Evolutionary conservation across 1,140 invertebrate genomes (phyloP).

Genomic region (Lamellibrachia luymesi): DNA sequence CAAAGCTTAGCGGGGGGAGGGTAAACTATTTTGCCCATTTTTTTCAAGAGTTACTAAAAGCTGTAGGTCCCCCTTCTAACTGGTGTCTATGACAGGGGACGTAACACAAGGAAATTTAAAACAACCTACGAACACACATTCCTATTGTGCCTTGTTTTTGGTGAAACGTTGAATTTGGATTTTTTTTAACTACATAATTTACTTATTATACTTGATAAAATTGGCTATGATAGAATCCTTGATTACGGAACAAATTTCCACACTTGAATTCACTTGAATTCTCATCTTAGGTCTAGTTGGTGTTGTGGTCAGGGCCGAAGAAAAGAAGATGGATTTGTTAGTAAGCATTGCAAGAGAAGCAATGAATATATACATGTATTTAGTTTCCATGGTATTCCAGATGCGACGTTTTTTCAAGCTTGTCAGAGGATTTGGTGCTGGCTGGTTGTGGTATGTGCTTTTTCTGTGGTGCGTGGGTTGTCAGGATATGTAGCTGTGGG

Average conservation of each 20-base stretch:
- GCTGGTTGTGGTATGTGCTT: neutral
- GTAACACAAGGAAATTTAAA: no score
- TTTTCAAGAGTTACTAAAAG: no score
- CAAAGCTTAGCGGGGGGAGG: no score
- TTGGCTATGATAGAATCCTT: neutral
- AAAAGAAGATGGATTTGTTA: neutral
- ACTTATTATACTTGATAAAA: neutral
- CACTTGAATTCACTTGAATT: neutral
- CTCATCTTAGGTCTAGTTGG: neutral
- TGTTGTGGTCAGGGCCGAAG: neutral
- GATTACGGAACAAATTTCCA: neutral
- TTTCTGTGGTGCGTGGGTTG: neutral
- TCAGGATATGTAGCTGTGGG: no score
- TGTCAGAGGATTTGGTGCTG: neutral
- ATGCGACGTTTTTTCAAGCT: neutral
- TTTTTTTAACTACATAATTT: neutral
- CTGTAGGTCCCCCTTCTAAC: no score
- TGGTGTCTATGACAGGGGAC: no score
- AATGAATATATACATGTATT: conserved; percentile 6
- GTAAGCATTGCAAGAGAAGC: neutral
- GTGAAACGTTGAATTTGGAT: neutral
- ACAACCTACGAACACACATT: no score
- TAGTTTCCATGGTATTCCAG: neutral
- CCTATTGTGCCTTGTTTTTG: neutral
- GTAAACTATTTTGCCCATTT: no score